Conservation (phyloP, 2,888 invertebrate species). For the Lypha dubia region DNA sequence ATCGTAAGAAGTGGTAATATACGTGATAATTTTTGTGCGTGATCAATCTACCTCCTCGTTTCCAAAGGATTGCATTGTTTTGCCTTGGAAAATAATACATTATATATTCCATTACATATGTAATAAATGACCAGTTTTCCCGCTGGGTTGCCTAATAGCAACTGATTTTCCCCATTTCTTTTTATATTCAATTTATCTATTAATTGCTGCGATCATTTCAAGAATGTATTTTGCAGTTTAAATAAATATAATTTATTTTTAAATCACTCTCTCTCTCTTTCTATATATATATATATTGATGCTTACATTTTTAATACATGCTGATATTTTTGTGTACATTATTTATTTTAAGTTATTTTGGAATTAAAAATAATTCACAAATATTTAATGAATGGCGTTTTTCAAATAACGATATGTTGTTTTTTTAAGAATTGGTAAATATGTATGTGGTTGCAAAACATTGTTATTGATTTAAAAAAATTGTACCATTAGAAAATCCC, state of each 20-base stretch:
- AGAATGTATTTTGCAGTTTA: background rate
- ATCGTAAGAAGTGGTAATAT: too few relatives aligned
- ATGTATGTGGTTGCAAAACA: background rate
- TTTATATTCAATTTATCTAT: conserved; percentile 5
- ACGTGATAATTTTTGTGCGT: too few relatives aligned
- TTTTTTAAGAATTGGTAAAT: background rate
- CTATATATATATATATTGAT: background rate
- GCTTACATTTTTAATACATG: background rate
- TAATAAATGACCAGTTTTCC: too few relatives aligned
- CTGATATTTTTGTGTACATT: background rate
- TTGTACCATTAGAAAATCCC: too few relatives aligned
- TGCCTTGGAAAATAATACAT: too few relatives aligned
- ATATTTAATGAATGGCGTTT: conserved; percentile 1
- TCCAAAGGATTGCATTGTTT: too few relatives aligned
- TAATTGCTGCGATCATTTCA: conserved; percentile 12
- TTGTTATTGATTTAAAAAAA: background rate
- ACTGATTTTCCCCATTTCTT: background rate
- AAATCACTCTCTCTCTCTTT: background rate
- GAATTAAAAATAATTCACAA: background rate
- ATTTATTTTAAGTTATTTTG: conserved; percentile 8
- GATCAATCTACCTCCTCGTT: too few relatives aligned
- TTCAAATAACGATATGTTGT: background rate
- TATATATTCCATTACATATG: too few relatives aligned
- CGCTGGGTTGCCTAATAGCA: background rate
- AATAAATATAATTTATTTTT: conserved; percentile 7